Percentiles rank a stretch among this genome's conserved stretches.
phyloP scores from a whole-genome alignment of 1,140 invertebrate genomes.

The Galleria mellonella region DNA sequence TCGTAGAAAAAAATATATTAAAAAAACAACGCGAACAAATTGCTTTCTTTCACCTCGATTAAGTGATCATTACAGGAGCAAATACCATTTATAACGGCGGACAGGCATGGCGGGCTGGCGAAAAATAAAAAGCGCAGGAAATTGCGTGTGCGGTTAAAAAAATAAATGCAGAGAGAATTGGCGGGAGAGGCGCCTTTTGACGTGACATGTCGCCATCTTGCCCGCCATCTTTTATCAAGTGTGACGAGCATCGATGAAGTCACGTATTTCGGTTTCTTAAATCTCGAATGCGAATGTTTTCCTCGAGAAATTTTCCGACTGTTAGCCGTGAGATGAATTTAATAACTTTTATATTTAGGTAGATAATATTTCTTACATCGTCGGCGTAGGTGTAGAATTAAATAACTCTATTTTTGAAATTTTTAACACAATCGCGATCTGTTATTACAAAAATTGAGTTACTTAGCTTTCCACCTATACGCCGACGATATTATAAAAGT shows the following conservation, averaged over 20 bases:
- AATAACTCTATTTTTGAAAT: too few relatives aligned
- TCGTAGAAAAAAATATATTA: slow-evolving; percentile 31
- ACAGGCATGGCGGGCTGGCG: slow-evolving; percentile 17
- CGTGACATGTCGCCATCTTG: slow-evolving; percentile 45
- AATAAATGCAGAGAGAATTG: slow-evolving; percentile 11
- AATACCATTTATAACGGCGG: slow-evolving; percentile 47
- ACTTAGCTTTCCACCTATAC: too few relatives aligned
- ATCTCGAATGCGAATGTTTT: slow-evolving; percentile 24
- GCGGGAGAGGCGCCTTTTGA: slow-evolving; percentile 31
- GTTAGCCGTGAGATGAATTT: too few relatives aligned
- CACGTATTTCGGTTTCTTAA: slow-evolving; percentile 49
- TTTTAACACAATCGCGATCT: too few relatives aligned
- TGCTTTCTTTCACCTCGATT: slow-evolving; percentile 57
- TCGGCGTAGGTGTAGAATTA: too few relatives aligned
- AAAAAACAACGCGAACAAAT: slow-evolving; percentile 38
- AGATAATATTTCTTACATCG: too few relatives aligned
- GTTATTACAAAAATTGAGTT: too few relatives aligned
- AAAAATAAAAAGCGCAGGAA: slow-evolving; percentile 46
- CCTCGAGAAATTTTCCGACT: background rate
- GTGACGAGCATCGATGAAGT: slow-evolving; percentile 38
- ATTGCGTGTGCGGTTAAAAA: slow-evolving; percentile 43
- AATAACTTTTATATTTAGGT: too few relatives aligned
- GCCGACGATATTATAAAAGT: too few relatives aligned
- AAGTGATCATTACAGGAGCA: slow-evolving; percentile 53
- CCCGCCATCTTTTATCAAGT: slow-evolving; percentile 34